A percentile compares a stretch with the other conserved stretches of the same genome.
These are phyloP conservation scores for Heterodera schachtii DNA, from an alignment of 1,140 invertebrate genomes.

Conservation along the genomic window DNA sequence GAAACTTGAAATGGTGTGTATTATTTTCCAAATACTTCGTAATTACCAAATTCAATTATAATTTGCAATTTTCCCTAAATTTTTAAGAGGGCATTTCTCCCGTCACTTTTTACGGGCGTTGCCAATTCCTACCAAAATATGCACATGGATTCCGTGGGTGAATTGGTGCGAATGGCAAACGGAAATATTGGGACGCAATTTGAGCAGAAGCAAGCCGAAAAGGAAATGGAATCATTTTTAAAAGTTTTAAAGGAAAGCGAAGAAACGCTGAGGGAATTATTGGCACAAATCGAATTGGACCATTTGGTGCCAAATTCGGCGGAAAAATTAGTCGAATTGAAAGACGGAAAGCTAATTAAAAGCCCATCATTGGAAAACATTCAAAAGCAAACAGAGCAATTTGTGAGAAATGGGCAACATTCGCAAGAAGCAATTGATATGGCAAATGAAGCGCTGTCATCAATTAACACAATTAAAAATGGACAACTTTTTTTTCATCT, in stretches of 20 bases:
- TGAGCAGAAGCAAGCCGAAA: neutral
- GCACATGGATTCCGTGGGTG: neutral
- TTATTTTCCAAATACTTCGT: neutral
- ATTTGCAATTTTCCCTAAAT: neutral
- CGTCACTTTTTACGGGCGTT: neutral
- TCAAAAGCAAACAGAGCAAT: neutral
- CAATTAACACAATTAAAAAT: too few species aligned
- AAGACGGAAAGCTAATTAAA: neutral
- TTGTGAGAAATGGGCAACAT: neutral
- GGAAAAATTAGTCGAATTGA: neutral
- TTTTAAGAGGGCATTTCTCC: neutral
- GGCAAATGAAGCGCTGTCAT: neutral
- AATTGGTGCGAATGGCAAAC: neutral
- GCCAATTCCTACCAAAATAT: neutral
- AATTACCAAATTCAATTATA: too few species aligned
- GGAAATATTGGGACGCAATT: neutral
- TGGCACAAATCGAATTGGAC: neutral
- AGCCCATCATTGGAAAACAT: neutral
- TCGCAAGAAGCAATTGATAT: neutral
- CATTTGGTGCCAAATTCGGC: neutral
- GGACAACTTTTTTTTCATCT: neutral
- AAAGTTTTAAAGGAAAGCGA: neutral
- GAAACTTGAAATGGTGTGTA: neutral
- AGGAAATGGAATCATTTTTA: neutral
- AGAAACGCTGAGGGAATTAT: neutral